Evolutionary conservation across 2,888 invertebrate genomes (phyloP).

Genomic region (Noctua pronuba): DNA sequence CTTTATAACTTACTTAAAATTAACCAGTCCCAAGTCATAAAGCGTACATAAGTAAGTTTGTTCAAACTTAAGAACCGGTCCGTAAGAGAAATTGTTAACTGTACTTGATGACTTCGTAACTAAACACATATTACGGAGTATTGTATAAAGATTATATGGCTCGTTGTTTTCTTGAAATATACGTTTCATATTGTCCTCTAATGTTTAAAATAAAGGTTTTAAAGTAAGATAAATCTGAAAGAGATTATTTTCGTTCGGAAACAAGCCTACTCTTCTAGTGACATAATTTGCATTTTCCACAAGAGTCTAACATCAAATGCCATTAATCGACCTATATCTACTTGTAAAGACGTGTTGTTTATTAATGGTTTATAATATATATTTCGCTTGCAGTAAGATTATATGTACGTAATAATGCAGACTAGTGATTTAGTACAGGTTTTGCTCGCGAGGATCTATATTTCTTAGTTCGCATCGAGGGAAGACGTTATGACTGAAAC

Average conservation of each 20-base stretch:
- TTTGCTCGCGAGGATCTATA: conserved; percentile 88
- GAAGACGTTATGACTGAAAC: conserved; percentile 89
- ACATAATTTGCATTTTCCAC: conserved; percentile 21
- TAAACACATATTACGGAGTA: conserved; percentile 82
- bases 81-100: conserved; percentile 87
- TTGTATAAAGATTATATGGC: conserved; percentile 61
- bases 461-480: conserved; percentile 89
- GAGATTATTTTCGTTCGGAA: conserved; percentile 6
- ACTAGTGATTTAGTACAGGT: conserved; percentile 89
- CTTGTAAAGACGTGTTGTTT: conserved; percentile 50
- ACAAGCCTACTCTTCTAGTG: conserved; percentile 23
- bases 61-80: conserved; percentile 86
- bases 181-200: conserved; percentile 19
- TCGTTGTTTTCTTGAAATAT: conserved; percentile 48
- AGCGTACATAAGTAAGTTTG: conserved; percentile 83
- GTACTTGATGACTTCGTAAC: conserved; percentile 87
- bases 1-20: conserved; percentile 73
- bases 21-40: conserved; percentile 79
- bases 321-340: conserved; percentile 4
- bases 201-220: conserved; percentile 17
- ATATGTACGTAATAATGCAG: conserved; percentile 85
- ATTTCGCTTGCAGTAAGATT: conserved; percentile 74
- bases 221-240: conserved; percentile 11
- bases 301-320: conserved; percentile 16
- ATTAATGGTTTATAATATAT: conserved; percentile 57